These are phyloP conservation scores for Cheilosia urbana DNA, from an alignment of 2,888 invertebrate genomes.

Conservation along the genomic window DNA sequence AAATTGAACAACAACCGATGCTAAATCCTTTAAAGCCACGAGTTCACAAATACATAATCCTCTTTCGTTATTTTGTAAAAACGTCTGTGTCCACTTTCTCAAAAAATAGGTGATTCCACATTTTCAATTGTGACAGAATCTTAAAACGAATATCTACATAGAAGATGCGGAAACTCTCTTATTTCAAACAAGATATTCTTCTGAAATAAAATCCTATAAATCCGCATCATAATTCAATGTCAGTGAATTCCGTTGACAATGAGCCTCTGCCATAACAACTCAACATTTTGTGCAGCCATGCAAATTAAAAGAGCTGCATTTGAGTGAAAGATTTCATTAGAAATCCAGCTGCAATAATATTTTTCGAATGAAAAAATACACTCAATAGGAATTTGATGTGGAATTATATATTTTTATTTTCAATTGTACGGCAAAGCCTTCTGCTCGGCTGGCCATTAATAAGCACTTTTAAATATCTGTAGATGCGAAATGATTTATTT, in stretches of 20 bases:
- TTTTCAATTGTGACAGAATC: too few relatives aligned
- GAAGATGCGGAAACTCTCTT: too few relatives aligned
- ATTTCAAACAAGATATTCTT: too few relatives aligned
- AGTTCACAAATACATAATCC: too few relatives aligned
- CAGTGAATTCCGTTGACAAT: background rate
- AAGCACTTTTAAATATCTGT: background rate
- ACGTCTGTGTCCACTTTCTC: too few relatives aligned
- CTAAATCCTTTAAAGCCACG: too few relatives aligned
- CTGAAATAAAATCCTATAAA: too few relatives aligned
- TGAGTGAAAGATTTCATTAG: background rate
- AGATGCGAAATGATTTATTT: background rate
- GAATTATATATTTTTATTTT: background rate
- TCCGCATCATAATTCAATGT: background rate
- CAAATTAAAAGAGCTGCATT: background rate
- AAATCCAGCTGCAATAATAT: conserved; percentile 1
- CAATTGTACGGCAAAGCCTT: conserved; percentile 4
- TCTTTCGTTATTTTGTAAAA: too few relatives aligned
- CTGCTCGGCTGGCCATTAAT: conserved; percentile 3
- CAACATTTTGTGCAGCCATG: background rate
- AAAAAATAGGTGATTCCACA: too few relatives aligned
- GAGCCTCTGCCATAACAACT: background rate
- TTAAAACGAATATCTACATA: too few relatives aligned
- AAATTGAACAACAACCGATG: too few relatives aligned
- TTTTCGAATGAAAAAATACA: background rate
- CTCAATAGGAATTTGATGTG: background rate